Percentiles rank a stretch among this genome's conserved stretches.
phyloP scores from a whole-genome alignment of 2,113 vertebrate species.

The Cyrtonyx montezumae region DNA sequence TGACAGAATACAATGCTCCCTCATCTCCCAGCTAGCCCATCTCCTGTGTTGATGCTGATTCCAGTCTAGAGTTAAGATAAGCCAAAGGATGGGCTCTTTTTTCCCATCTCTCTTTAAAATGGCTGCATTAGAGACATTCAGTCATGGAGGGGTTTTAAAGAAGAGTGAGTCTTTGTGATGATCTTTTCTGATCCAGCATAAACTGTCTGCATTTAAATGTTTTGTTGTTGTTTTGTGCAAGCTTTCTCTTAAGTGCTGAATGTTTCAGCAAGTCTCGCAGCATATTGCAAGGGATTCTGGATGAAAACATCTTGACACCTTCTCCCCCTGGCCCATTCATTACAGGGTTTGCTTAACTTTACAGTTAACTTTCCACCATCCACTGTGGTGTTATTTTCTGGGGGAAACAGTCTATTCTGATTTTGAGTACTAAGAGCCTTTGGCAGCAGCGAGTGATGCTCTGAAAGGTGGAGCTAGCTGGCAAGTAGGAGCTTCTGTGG shows the following conservation, averaged over 20 bases:
- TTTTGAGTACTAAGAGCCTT: background rate
- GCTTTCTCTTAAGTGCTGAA: background rate
- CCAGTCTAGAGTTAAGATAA: background rate
- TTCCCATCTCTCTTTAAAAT: background rate
- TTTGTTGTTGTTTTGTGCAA: background rate
- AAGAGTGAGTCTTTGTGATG: background rate
- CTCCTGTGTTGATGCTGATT: background rate
- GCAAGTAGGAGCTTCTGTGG: background rate
- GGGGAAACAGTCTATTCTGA: background rate
- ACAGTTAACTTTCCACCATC: background rate
- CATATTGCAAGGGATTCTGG: background rate
- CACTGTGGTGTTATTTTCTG: background rate
- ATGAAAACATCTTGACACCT: background rate
- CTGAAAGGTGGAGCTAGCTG: background rate
- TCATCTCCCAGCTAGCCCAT: background rate
- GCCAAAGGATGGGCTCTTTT: background rate
- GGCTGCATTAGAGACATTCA: background rate
- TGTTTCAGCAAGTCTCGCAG: constrained; percentile 8
- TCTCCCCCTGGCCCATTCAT: background rate
- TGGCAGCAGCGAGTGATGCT: background rate
- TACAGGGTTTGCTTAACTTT: background rate
- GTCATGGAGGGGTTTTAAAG: background rate
- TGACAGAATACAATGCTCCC: background rate
- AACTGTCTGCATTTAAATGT: background rate
- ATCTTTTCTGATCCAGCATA: background rate